Base-by-base conservation (phyloP, 2,113 vertebrate genomes). In the Laticauda colubrina region DNA sequence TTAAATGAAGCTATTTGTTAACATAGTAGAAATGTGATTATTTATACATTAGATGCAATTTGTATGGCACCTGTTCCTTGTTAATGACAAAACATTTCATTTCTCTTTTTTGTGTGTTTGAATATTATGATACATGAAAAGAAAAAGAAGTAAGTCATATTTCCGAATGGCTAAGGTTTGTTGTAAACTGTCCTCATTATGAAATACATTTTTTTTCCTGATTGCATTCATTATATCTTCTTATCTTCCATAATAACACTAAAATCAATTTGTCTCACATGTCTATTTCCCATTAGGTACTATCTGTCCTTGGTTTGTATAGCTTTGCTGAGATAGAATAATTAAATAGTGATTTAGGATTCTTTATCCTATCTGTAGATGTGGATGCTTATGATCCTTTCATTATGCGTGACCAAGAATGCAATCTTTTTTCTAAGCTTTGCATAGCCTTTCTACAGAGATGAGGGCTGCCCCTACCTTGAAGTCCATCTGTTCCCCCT, bases 31-130 rank as follows among this genome's bases (percentile, higher is more conserved):
- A 81, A 14, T 54, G 29, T 24, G 4, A n/a, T 87, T 4, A 48
- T 93, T 93, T 94, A 87, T n/a, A 85, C 89, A 10, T 26, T 2
- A 53, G 14, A 90, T 92, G 55, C 24, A 89, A 85, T 85, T 92
- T 90, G 87, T 34, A 15, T 55, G 2, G n/a, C 93, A 34, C 81
- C 20, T 14, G 14, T 34, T 23, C 64, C 24, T 23, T 45, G 24
- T 59, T 93, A 90, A 54, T 54, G 86, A 54, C 53, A 39, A 0
- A 59, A 39, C 29, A 89, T 43, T 89, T 43, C 12, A 56, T 43
- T 57, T 57, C 88, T 89, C 55, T 43, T 57, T 21, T 57, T 20
- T 89, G 55, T 39, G n/a, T 34, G 20, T 87, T 57, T 89, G 88
- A 89, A 14, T 48, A 51, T n/a, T 48, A 53, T 23, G 51, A 51